Evolutionary conservation across 2,113 vertebrate genomes (phyloP).

Genomic region (Tachycineta bicolor): DNA sequence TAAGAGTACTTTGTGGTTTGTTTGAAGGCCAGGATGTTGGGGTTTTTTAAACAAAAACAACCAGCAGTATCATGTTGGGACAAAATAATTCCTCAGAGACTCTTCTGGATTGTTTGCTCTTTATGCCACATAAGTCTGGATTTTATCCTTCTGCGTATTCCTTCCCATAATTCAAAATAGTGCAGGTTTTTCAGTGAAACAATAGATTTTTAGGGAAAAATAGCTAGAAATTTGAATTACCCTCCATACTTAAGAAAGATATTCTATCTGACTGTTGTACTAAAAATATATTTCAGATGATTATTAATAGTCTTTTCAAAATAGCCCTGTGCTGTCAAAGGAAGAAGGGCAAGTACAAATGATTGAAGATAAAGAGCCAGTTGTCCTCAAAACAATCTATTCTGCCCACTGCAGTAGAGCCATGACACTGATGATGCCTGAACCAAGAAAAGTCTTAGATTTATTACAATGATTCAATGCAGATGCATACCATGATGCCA

Average conservation of each 20-base stretch:
- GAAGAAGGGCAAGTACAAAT: background rate
- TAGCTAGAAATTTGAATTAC: background rate
- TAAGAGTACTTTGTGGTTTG: background rate
- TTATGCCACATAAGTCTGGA: background rate
- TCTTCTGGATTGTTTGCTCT: background rate
- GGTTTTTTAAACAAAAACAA: background rate
- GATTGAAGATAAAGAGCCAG: background rate
- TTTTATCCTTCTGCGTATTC: background rate
- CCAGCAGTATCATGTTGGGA: background rate
- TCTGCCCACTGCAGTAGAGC: background rate
- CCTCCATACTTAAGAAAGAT: background rate
- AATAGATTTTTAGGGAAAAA: background rate
- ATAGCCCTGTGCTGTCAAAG: background rate
- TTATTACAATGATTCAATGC: background rate
- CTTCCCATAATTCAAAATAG: background rate
- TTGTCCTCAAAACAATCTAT: background rate
- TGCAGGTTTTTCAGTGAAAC: background rate
- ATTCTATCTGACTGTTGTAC: background rate
- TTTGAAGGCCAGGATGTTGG: background rate
- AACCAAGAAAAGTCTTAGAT: background rate
- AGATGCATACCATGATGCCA: background rate
- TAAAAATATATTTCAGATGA: background rate
- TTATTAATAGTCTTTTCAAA: background rate
- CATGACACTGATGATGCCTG: background rate
- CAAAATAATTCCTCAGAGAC: background rate